Percentiles rank a stretch among this genome's conserved stretches.
These are phyloP conservation scores for Aporrectodea caliginosa DNA, from an alignment of 1,140 invertebrate species.

Conservation along the genomic window DNA sequence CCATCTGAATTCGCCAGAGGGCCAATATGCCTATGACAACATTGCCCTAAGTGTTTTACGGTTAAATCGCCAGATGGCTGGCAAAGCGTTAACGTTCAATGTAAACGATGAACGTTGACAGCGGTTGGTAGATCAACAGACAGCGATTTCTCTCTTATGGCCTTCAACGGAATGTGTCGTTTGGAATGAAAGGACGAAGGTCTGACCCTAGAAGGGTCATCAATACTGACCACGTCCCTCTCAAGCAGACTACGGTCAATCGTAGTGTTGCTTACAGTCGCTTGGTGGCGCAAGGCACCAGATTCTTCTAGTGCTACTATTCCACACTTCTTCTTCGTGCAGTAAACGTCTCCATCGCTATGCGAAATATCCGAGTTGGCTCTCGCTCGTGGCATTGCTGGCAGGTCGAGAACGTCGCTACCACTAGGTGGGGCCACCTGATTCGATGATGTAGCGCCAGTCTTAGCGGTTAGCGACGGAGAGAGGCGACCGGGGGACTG, in stretches of 20 bases:
- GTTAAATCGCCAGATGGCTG: too few species aligned
- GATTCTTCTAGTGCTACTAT: not conserved
- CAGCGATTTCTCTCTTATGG: conserved; percentile 23
- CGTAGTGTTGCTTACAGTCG: not conserved
- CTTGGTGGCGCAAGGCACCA: not conserved
- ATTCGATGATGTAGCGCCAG: not conserved
- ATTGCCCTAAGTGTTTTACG: too few species aligned
- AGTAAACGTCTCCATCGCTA: not conserved
- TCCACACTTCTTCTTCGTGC: too few species aligned
- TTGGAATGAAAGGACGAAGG: not conserved
- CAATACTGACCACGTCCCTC: not conserved
- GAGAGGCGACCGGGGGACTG: not conserved
- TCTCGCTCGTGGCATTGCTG: not conserved
- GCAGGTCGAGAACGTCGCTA: not conserved
- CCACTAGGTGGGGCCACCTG: too few species aligned
- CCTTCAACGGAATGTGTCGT: conserved; percentile 20
- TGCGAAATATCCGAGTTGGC: not conserved
- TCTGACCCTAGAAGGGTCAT: not conserved
- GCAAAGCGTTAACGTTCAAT: too few species aligned
- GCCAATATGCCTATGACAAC: too few species aligned
- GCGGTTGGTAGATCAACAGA: conserved; percentile 11
- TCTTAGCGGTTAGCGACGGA: not conserved
- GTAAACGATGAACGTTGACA: not conserved
- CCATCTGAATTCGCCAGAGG: too few species aligned
- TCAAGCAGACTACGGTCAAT: not conserved